Evolutionary conservation across 2,113 vertebrate genomes (phyloP).

Genomic region (Sylvilagus bachmani): DNA sequence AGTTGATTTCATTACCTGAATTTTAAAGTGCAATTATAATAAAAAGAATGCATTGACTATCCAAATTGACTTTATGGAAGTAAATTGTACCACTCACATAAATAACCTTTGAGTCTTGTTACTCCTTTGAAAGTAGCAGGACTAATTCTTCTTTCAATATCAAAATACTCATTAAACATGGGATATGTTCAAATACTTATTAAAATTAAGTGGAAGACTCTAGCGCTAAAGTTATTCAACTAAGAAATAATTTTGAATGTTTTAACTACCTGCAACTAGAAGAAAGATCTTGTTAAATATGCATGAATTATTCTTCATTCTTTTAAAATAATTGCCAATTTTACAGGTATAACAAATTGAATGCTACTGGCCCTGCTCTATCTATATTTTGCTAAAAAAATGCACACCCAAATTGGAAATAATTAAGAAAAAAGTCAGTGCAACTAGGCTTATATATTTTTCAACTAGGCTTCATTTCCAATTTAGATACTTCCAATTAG

Average conservation of each 20-base stretch:
- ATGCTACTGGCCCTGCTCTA: not conserved
- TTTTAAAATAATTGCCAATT: slow-evolving; percentile 27
- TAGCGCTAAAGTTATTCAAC: not conserved
- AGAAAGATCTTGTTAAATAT: not conserved
- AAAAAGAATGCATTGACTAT: not conserved
- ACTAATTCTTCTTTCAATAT: slow-evolving; percentile 42
- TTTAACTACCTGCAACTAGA: slow-evolving; percentile 14
- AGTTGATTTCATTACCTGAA: not conserved
- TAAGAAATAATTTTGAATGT: slow-evolving; percentile 14
- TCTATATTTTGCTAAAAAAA: not conserved
- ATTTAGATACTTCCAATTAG: not conserved
- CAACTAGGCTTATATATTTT: not conserved
- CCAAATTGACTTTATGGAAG: not conserved
- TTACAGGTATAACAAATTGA: not conserved
- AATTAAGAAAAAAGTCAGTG: not conserved
- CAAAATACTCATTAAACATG: not conserved
- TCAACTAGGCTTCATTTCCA: not conserved
- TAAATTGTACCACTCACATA: not conserved
- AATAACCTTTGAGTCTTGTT: not conserved
- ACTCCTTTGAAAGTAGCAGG: slow-evolving; percentile 44
- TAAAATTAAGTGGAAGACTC: slow-evolving; percentile 18
- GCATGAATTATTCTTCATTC: not conserved
- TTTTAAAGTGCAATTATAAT: not conserved
- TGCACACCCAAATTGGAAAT: not conserved
- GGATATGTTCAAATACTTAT: not conserved